phyloP scores from a whole-genome alignment of 2,888 invertebrate genomes.

The Salticus scenicus region DNA sequence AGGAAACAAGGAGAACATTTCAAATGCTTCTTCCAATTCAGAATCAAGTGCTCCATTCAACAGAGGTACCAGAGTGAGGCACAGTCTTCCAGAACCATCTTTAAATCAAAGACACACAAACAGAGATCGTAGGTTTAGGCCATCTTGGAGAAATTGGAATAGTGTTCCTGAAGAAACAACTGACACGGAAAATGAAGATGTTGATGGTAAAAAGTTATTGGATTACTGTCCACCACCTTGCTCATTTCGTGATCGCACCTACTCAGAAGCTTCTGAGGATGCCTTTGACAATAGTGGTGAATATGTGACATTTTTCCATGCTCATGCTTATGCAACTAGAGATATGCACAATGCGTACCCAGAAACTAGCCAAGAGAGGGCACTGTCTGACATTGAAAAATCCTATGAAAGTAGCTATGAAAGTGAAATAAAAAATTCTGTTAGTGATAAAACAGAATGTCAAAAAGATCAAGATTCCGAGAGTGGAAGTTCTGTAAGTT shows the following conservation, averaged over 20 bases:
- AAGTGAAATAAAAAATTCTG: slow-evolving; percentile 9
- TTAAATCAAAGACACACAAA: slow-evolving; percentile 19
- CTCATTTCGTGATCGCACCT: slow-evolving; percentile 43
- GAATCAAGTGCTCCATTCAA: slow-evolving; percentile 38
- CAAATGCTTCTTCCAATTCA: slow-evolving; percentile 26
- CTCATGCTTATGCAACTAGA: slow-evolving; percentile 62
- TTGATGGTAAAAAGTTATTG: slow-evolving; percentile 56
- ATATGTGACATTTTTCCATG: slow-evolving; percentile 72
- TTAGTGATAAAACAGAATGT: slow-evolving; percentile 30
- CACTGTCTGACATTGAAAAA: slow-evolving; percentile 10
- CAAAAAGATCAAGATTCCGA: slow-evolving; percentile 53
- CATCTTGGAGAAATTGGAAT: slow-evolving; percentile 63
- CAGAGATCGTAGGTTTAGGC: slow-evolving; percentile 47
- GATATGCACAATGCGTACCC: slow-evolving; percentile 35
- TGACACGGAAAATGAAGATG: slow-evolving; percentile 73
- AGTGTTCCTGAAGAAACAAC: slow-evolving; percentile 73
- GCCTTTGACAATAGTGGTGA: slow-evolving; percentile 68
- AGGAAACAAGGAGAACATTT: slow-evolving; percentile 42
- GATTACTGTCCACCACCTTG: slow-evolving; percentile 55
- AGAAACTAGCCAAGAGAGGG: background rate
- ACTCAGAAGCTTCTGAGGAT: slow-evolving; percentile 54
- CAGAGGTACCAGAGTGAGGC: slow-evolving; percentile 43
- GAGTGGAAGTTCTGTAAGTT: slow-evolving; percentile 52
- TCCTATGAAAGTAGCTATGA: slow-evolving; percentile 1
- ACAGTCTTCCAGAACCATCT: slow-evolving; percentile 64